Conservation (phyloP, 2,797 vertebrate species). For the Lates japonicus region DNA sequence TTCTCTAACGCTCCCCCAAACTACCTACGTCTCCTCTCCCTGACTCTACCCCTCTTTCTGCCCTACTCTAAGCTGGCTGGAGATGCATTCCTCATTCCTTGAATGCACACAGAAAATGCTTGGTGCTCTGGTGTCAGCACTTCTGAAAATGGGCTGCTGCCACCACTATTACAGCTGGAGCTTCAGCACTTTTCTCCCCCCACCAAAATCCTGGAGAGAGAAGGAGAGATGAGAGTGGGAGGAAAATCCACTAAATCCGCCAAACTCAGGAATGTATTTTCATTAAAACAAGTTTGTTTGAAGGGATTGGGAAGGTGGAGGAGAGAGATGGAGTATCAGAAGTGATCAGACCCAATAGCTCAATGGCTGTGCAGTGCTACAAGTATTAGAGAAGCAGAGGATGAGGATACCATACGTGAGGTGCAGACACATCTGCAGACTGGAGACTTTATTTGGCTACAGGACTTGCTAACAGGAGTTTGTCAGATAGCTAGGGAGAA, state of each 20-base stretch:
- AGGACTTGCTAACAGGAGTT: conserved; percentile 52
- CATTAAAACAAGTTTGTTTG: conserved; percentile 86
- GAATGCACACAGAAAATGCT: conserved; percentile 78
- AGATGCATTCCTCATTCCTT: conserved; percentile 74
- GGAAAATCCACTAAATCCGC: conserved; percentile 82
- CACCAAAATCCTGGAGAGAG: conserved; percentile 59
- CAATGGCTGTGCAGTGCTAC: conserved; percentile 45
- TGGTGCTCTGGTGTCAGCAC: conserved; percentile 78
- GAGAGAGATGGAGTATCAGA: conserved; percentile 61
- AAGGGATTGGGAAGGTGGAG: conserved; percentile 76
- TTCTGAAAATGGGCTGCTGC: conserved; percentile 79
- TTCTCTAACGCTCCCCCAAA: neutral
- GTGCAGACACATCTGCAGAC: conserved; percentile 22
- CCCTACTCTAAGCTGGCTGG: conserved; percentile 67
- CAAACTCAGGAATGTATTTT: conserved; percentile 84
- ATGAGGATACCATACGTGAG: conserved; percentile 51
- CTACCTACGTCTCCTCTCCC: conserved; percentile 3
- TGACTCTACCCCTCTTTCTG: conserved; percentile 22
- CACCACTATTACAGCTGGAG: conserved; percentile 57
- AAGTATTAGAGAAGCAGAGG: conserved; percentile 47
- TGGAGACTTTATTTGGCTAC: conserved; percentile 53
- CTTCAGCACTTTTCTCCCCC: conserved; percentile 34
- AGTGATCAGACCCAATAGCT: conserved; percentile 62
- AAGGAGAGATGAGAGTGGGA: conserved; percentile 66
- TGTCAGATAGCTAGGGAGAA: conserved; percentile 45